Evolutionary conservation across 2,888 invertebrate species (phyloP).

Genomic region (Coenonympha arcania): DNA sequence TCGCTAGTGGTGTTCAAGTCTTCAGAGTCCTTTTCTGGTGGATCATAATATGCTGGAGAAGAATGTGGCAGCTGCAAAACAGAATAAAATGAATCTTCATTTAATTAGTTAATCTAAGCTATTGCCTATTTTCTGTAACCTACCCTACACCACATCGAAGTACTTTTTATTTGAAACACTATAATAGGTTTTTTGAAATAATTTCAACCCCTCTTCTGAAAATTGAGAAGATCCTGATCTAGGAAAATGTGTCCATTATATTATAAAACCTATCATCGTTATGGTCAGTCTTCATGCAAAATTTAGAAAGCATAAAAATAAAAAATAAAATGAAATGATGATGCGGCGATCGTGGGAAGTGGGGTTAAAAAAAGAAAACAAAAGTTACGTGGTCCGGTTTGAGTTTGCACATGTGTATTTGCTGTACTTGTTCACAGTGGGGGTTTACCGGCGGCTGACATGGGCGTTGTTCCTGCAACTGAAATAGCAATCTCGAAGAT

Average conservation of each 20-base stretch:
- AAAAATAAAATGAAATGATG: too few relatives aligned
- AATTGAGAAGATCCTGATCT: too few relatives aligned
- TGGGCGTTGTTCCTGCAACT: slow-evolving; percentile 48
- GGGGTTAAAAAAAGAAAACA: slow-evolving; percentile 20
- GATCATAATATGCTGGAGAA: slow-evolving; percentile 42
- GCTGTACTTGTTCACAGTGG: slow-evolving; percentile 38
- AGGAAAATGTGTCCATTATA: too few relatives aligned
- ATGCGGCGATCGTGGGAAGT: too few relatives aligned
- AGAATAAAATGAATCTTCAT: neutral
- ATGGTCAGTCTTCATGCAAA: too few relatives aligned
- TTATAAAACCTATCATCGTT: too few relatives aligned
- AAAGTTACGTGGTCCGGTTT: slow-evolving; percentile 41
- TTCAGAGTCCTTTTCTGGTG: slow-evolving; percentile 57
- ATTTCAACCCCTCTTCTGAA: too few relatives aligned
- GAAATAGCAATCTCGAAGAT: slow-evolving; percentile 13
- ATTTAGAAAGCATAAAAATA: too few relatives aligned
- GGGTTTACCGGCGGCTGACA: slow-evolving; percentile 41
- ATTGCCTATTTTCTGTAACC: neutral
- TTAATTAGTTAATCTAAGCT: neutral
- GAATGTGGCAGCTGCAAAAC: slow-evolving; percentile 21
- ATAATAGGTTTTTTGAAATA: too few relatives aligned
- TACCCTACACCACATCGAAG: too few relatives aligned
- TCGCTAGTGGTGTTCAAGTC: slow-evolving; percentile 47
- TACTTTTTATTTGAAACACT: too few relatives aligned
- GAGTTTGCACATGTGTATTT: slow-evolving; percentile 47